These are phyloP conservation scores for Parazoanthus swiftii DNA, from an alignment of 92 coral and sea anemone species.

Conservation along the genomic window DNA sequence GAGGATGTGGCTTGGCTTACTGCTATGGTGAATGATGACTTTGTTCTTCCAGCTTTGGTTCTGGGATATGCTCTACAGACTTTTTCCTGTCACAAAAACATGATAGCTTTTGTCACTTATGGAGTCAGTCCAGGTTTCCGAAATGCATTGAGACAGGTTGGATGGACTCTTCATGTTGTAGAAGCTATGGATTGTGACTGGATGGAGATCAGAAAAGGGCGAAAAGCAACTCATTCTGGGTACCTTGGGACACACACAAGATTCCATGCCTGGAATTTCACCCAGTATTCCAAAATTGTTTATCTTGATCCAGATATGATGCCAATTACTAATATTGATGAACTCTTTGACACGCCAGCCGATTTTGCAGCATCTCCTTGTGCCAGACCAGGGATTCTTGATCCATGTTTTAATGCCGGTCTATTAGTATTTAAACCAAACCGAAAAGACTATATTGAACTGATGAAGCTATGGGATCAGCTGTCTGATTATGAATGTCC, in stretches of 20 bases:
- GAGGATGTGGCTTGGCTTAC: slow-evolving; percentile 73
- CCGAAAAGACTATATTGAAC: slow-evolving; percentile 32
- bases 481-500: slow-evolving; percentile 60
- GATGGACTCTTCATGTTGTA: slow-evolving; percentile 70
- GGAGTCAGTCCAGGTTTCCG: slow-evolving; percentile 63
- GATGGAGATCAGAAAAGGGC: slow-evolving; percentile 66
- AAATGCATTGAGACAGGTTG: slow-evolving; percentile 67
- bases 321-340: slow-evolving; percentile 88
- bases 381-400: slow-evolving; percentile 81
- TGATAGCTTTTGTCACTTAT: slow-evolving; percentile 80
- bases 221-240: slow-evolving; percentile 49
- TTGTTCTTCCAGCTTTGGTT: slow-evolving; percentile 68
- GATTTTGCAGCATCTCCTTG: slow-evolving; percentile 89
- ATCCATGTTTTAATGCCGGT: slow-evolving; percentile 94
- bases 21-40: slow-evolving; percentile 74
- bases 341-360: slow-evolving; percentile 69
- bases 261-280: slow-evolving; percentile 89
- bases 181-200: slow-evolving; percentile 89
- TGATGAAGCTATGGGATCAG: slow-evolving; percentile 60
- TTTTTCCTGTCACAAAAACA: slow-evolving; percentile 70
- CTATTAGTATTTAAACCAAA: slow-evolving; percentile 77
- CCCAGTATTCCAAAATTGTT: slow-evolving; percentile 75
- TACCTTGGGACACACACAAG: slow-evolving; percentile 87
- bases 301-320: slow-evolving; percentile 90
- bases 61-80: slow-evolving; percentile 64